phyloP scores from a whole-genome alignment of 2,888 invertebrate species.

The Drosophila meridionalis region DNA sequence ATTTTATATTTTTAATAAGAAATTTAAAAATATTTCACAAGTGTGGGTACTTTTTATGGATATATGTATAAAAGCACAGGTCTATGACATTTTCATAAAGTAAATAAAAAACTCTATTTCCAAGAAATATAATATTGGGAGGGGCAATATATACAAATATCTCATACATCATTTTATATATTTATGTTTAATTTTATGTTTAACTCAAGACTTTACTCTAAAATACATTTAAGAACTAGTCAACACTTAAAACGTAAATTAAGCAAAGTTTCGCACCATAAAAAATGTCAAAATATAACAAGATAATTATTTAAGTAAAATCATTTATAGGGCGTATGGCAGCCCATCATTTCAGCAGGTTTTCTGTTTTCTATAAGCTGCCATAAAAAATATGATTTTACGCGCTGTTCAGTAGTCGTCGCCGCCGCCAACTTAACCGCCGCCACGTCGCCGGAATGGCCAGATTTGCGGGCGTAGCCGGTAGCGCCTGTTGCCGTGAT shows the following conservation, averaged over 20 bases:
- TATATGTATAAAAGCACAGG: too few relatives aligned
- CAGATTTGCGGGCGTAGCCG: slow-evolving; percentile 12
- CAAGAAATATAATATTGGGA: too few relatives aligned
- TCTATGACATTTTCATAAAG: too few relatives aligned
- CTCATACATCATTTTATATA: too few relatives aligned
- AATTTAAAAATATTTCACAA: too few relatives aligned
- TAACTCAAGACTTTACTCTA: not conserved
- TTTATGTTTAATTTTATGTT: too few relatives aligned
- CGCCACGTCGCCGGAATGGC: slow-evolving; percentile 1
- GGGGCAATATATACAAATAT: too few relatives aligned
- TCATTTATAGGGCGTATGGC: slow-evolving; percentile 4
- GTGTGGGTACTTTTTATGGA: too few relatives aligned
- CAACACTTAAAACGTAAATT: not conserved
- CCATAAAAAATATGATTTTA: slow-evolving; percentile 75
- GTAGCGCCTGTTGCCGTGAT: slow-evolving; percentile 54
- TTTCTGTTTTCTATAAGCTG: slow-evolving; percentile 54
- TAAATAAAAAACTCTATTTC: too few relatives aligned
- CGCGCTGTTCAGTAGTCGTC: slow-evolving; percentile 46
- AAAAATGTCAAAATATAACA: not conserved
- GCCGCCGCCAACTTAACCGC: not conserved
- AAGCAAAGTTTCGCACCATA: not conserved
- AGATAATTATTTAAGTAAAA: not conserved
- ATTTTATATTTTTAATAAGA: too few relatives aligned
- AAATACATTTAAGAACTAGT: not conserved
- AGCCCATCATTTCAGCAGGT: not conserved